Conservation (phyloP, 2,113 vertebrate genomes). For the Passer montanus region DNA sequence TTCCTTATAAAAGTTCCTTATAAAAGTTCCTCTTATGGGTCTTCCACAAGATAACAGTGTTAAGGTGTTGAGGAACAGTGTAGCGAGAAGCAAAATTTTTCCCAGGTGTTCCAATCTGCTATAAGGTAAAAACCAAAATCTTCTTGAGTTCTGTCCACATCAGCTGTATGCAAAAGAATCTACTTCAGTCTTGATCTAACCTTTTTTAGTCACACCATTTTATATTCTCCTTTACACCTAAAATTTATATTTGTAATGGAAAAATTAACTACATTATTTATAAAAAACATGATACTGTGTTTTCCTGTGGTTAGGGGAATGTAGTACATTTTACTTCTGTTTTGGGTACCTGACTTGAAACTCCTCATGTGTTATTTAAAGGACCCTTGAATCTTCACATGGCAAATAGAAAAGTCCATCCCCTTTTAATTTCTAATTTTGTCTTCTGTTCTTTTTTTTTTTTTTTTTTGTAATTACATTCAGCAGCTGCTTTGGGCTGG, state of each 20-base stretch:
- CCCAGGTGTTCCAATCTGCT: accelerated
- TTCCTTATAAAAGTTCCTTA: neutral
- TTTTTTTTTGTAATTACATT: neutral
- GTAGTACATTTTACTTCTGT: neutral
- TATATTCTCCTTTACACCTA: neutral
- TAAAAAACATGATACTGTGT: neutral
- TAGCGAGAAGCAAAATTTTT: neutral
- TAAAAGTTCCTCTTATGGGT: neutral
- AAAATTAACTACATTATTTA: neutral
- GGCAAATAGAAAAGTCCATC: neutral
- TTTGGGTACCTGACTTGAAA: neutral
- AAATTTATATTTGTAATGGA: neutral
- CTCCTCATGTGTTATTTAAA: neutral
- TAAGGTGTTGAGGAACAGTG: neutral
- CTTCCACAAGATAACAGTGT: neutral
- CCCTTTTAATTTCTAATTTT: neutral
- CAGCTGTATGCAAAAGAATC: accelerated
- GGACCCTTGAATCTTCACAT: neutral
- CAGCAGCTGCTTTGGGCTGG: neutral
- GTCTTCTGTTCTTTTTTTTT: neutral
- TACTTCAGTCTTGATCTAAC: neutral
- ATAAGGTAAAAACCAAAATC: neutral
- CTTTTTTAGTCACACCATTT: neutral
- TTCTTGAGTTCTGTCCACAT: neutral
- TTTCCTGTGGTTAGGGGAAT: neutral